Evolutionary conservation across 2,888 invertebrate species (phyloP), one percentile per base, ranked within the genome.

Genomic region (Idaea aversata): DNA sequence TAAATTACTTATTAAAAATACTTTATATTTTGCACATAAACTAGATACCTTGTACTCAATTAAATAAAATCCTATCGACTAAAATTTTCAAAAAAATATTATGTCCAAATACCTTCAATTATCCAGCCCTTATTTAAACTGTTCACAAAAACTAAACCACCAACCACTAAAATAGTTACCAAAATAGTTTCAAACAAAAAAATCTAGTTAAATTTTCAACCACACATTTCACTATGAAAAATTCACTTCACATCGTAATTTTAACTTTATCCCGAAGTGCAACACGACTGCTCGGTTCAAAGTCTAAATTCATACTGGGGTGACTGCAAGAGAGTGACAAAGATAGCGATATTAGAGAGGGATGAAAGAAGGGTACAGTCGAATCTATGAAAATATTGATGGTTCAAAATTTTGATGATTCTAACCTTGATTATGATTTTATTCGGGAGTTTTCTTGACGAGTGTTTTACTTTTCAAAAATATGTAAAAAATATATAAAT

Each of bases 221-320:
- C 65, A 63, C 57, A 71, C 67, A 64, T 72, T 75, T 74, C 63
- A 71, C 66, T 68, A 69, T 72, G 74, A 70, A 76, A 77, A 77
- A 79, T 77, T 77, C 77, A 75, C 70, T 68, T 65, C 70, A 70
- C 71, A 63, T 73, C 67, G 57, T 59, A 63, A 64, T 62, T 60
- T 60, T 16, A 34, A 58, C 71, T 64, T 70, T 63, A 69, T 70
- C 70, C 86, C 82, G 79, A 81, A 77, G 67, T 16, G 66, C 79
- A 67, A 72, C 70, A 67, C 75, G 77, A 77, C 47, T 10, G 47
- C 47, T 47, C 10, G 47, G 47, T 75, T 74, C 80, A 72, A 77
- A 80, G 85, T 82, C 86, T 47, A 47, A 13, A 47, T 13, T 47
- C 47, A 85, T 87, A 90, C 89, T 90, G 85, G 80, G 80, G 80